A percentile compares a stretch with the other conserved stretches of the same genome.
Conservation (phyloP, 2,888 invertebrate species). For the Cristatella mucedo region DNA sequence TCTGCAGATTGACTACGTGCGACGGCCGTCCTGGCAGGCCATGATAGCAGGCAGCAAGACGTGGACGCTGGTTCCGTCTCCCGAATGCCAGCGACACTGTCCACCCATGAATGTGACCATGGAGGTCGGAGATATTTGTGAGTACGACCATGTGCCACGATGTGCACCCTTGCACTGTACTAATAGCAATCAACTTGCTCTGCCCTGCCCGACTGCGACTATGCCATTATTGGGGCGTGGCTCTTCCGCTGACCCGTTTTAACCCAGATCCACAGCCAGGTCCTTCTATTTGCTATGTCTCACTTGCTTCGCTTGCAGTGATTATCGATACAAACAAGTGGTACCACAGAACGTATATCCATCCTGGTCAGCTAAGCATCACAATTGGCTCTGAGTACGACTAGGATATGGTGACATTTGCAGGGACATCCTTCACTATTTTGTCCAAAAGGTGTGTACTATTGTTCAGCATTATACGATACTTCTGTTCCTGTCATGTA, state of each 20-base stretch:
- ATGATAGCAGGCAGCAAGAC: constrained; percentile 69
- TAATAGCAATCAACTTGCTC: too few relatives aligned
- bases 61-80: constrained; percentile 67
- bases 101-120: constrained; percentile 57
- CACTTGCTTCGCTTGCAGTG: constrained; percentile 42
- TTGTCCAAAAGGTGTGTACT: too few relatives aligned
- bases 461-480: too few relatives aligned
- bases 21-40: constrained; percentile 81
- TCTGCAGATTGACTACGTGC: constrained; percentile 67
- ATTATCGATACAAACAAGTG: constrained; percentile 73
- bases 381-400: constrained; percentile 84
- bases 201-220: too few relatives aligned
- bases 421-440: too few relatives aligned
- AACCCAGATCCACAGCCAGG: too few relatives aligned
- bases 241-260: too few relatives aligned
- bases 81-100: constrained; percentile 57
- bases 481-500: too few relatives aligned
- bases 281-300: too few relatives aligned
- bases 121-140: constrained; percentile 69
- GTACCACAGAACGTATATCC: constrained; percentile 73
- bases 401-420: too few relatives aligned
- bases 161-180: too few relatives aligned
- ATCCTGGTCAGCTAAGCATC: constrained; percentile 63
- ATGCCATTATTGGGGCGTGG: too few relatives aligned
- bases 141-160: constrained; percentile 20